These are phyloP conservation scores for Drosophila dives DNA, from an alignment of 2,888 invertebrate species.

Conservation along the genomic window DNA sequence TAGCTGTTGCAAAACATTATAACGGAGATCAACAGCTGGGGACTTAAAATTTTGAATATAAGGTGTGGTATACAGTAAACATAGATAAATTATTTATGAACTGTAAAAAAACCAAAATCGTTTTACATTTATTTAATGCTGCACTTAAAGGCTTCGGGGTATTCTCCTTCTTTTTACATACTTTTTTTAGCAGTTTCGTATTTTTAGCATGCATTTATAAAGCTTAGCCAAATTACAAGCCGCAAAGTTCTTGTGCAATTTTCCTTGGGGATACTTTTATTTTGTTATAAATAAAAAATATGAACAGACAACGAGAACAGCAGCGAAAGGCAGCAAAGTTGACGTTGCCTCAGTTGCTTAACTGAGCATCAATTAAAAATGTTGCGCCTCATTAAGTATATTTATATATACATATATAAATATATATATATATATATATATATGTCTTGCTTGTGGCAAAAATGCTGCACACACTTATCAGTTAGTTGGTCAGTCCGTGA, in stretches of 20 bases:
- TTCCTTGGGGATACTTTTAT: background rate
- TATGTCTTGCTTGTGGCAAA: conserved; percentile 18
- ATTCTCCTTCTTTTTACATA: background rate
- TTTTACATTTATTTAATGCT: no score
- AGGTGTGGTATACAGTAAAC: no score
- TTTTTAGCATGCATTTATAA: background rate
- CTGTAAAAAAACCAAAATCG: no score
- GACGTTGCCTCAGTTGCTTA: conserved; percentile 49
- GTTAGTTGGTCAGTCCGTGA: conserved; percentile 6
- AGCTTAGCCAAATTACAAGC: background rate
- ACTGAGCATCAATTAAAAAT: conserved; percentile 79
- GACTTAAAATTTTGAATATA: no score
- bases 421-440: background rate
- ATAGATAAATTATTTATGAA: no score
- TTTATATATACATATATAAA: conserved; percentile 28
- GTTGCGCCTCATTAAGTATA: conserved; percentile 74
- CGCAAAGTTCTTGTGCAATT: background rate
- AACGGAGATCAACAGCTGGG: no score
- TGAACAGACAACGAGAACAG: background rate
- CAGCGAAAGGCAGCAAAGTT: conserved; percentile 16
- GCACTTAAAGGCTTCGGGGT: no score
- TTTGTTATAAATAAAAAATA: conserved; percentile 1
- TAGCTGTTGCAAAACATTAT: background rate
- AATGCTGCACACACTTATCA: conserved; percentile 35
- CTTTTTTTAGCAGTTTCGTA: background rate